Evolutionary conservation across 2,888 invertebrate genomes (phyloP), one percentile per base, ranked within the genome.

Genomic region (Drosophila cracens): DNA sequence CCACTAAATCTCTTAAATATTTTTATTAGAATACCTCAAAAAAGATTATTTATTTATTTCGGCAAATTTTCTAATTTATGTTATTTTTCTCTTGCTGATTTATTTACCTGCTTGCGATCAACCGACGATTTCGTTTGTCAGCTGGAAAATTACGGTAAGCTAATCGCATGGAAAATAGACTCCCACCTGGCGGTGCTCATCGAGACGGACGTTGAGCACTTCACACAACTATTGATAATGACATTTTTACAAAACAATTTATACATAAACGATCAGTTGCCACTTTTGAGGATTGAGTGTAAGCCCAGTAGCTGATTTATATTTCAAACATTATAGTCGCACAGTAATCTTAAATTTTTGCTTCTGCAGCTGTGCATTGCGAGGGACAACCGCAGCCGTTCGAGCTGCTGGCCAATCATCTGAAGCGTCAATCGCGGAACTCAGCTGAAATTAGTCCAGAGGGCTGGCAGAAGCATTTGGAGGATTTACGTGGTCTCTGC

Each of bases 271-370:
- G 96, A 97, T 92, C 95, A 96, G 85, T 93, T 97, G 83, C 95
- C 96, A 83, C 94, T 97, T 72, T 94, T 96, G 65, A 95, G 96
- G 91, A 95, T 97, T 92, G 96, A 97, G 94, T 96, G 97, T 97
- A 94, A 94, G 95, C 87, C 70, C 65, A 60, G 38, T 53, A 63
- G 60, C n/a, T 58, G 13, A 51, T 52, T 58, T 18, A 2, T 52
- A 21, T 31, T 18, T 4, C 1, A 51, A n/a, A 13, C 38, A 4
- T 11, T 49, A 36, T n/a, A 13, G 13, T 33, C 0, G 16, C n/a
- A 10, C 21, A 49, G 43, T 68, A 56, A 85, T 56, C 2, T 16
- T 1, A 10, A 11, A 18, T 16, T 8, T 18, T 48, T 53, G 43
- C 11, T 16, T 31, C 78, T 69, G 2, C 67, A 96, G 96, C 95